Conservation (phyloP, 1,140 invertebrate genomes). For the Megathymus violae region DNA sequence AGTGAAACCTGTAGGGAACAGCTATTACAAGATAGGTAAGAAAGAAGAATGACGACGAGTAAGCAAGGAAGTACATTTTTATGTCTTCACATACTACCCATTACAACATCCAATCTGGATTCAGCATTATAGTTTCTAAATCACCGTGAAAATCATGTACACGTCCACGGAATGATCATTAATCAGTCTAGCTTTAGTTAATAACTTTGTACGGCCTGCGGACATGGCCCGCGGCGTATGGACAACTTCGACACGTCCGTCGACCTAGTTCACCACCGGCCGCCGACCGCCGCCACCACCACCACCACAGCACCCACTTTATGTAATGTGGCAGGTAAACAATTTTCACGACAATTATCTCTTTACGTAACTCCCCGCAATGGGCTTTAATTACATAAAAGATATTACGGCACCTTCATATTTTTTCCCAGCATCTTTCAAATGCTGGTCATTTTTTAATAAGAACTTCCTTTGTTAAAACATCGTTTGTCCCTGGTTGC, state of each 20-base stretch:
- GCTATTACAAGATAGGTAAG: too few species aligned
- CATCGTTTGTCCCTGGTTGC: neutral
- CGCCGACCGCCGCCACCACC: neutral
- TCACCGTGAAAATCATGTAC: constrained; percentile 25
- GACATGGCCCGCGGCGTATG: constrained; percentile 22
- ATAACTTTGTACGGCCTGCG: constrained; percentile 13
- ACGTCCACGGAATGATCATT: constrained; percentile 15
- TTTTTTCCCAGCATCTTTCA: constrained; percentile 43
- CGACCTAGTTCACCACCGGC: constrained; percentile 18
- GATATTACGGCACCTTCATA: constrained; percentile 35
- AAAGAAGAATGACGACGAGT: too few species aligned
- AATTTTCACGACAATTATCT: constrained; percentile 45
- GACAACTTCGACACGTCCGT: constrained; percentile 26
- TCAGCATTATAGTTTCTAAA: constrained; percentile 8
- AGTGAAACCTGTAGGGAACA: too few species aligned
- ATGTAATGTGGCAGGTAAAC: constrained; percentile 30
- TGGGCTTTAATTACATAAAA: constrained; percentile 53
- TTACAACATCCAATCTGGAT: neutral
- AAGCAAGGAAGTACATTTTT: too few species aligned
- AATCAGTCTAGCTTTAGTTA: constrained; percentile 20
- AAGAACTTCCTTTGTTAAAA: constrained; percentile 17
- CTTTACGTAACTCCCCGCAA: constrained; percentile 46
- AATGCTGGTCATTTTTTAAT: constrained; percentile 44
- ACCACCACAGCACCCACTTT: constrained; percentile 16
- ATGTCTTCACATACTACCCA: too few species aligned